Base-by-base conservation (phyloP, 1,140 invertebrate species). In the Solenopsis fugax region DNA sequence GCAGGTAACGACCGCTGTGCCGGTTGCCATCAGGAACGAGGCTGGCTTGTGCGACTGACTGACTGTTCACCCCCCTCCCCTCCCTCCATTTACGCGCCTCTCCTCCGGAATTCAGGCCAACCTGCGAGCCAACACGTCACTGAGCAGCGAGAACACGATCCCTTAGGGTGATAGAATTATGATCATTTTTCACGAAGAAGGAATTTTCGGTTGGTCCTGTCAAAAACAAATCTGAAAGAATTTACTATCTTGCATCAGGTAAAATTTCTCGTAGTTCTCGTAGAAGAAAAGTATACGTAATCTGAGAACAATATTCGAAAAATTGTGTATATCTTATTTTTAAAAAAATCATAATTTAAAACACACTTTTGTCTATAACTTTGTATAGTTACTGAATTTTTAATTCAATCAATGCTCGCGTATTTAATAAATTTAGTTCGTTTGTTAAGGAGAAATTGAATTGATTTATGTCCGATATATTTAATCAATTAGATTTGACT, bases 21-120 rank as follows among this genome's bases (percentile, higher is more conserved):
- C 34, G 87, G 89, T 90, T 90, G 89, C 90, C 82, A 88, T 86
- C 90, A 85, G 81, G 82, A 91, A 91, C 87, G 89, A 90, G 89
- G 87, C 87, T 90, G 76, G 78, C 82, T 52, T 64, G 64, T 82
- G 85, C 76, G 88, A 88, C 87, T 85, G 86, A 90, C 80, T 90
- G 89, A 90, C 88, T 90, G 72, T 75, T 88, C 88, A 75, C 81
- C 88, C 50, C 75, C 75, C 50, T 69, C 75, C 76, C 24, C 65
- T 64, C 24, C 65, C 56, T 71, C 41, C 60, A 50, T 50, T 77
- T 78, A 85, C 67, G 34, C 54, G 69, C 76, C 54, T 73, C 71
- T 90, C 18, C 64, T 88, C 2, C 37, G 89, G 89, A 84, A 91
- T 91, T 91, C 88, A 91, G 89, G 89, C 88, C 89, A 90, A 88